These are phyloP conservation scores for Circaetus gallicus DNA, from an alignment of 2,113 vertebrate genomes.

Conservation along the genomic window DNA sequence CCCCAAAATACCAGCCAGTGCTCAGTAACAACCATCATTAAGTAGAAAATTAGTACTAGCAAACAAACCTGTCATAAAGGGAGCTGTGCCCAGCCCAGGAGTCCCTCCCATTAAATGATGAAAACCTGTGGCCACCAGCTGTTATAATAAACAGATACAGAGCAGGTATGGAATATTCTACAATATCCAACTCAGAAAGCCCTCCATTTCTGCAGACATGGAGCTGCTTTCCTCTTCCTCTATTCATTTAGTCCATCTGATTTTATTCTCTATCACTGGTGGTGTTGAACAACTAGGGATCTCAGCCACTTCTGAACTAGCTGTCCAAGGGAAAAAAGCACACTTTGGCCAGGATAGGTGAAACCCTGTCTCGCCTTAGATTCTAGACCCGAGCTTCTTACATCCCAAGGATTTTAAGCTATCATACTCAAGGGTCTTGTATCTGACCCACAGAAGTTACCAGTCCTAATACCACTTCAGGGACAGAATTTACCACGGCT, in stretches of 20 bases:
- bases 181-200: not conserved
- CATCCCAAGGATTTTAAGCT: not conserved
- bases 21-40: not conserved
- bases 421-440: not conserved
- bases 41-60: not conserved
- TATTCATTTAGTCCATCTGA: not conserved
- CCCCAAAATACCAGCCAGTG: not conserved
- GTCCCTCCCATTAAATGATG: not conserved
- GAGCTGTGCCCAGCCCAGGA: not conserved
- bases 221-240: not conserved
- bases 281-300: not conserved
- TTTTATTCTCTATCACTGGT: not conserved
- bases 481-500: not conserved
- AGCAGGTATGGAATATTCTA: not conserved
- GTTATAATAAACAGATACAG: not conserved
- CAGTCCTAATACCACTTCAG: not conserved
- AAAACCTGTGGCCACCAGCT: not conserved
- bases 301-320: not conserved
- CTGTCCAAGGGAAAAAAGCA: not conserved
- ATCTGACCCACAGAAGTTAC: not conserved
- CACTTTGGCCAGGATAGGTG: not conserved
- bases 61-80: not conserved
- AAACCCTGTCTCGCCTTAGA: not conserved
- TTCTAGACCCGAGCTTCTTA: not conserved
- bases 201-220: not conserved